Evolutionary conservation across 2,888 invertebrate genomes (phyloP).

Genomic region (Crematogaster levior): DNA sequence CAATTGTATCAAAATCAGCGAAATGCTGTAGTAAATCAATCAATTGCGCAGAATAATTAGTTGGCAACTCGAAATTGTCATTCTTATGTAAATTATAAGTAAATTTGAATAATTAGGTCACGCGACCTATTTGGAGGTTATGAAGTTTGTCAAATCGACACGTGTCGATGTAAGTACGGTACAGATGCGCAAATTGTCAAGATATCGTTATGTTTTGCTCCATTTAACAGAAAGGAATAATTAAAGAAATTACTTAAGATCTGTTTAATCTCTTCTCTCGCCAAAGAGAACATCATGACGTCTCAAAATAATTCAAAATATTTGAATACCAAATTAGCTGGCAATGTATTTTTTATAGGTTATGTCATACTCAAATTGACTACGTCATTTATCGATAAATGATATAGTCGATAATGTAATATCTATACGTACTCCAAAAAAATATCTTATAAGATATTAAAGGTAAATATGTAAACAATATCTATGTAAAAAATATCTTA

Average conservation of each 20-base stretch:
- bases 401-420: no score
- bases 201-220: background rate
- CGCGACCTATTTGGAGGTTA: background rate
- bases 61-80: background rate
- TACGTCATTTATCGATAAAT: no score
- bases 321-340: no score
- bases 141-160: background rate
- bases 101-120: background rate
- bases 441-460: no score
- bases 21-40: background rate
- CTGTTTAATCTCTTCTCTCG: background rate
- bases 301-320: no score
- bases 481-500: no score
- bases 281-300: no score
- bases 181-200: no score
- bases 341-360: no score
- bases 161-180: background rate
- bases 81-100: background rate
- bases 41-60: background rate
- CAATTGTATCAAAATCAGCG: background rate
- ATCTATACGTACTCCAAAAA: no score
- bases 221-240: background rate
- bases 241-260: background rate
- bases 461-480: no score
- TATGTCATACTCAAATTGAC: no score